phyloP scores from a whole-genome alignment of 2,888 invertebrate genomes.

The Cabera pusaria region DNA sequence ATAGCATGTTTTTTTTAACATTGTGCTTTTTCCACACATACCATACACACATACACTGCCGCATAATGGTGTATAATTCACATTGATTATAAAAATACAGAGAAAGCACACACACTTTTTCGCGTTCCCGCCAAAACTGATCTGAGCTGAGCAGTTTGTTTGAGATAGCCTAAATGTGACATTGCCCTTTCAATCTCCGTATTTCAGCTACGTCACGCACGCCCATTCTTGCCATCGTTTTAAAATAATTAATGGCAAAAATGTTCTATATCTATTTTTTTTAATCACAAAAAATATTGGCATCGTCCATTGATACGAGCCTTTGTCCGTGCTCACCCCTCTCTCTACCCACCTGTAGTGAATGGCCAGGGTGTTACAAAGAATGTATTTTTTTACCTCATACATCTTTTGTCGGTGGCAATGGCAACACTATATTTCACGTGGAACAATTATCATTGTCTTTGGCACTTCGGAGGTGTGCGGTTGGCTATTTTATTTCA shows the following conservation, averaged over 20 bases:
- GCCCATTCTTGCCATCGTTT: constrained; percentile 42
- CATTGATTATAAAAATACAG: too few species aligned
- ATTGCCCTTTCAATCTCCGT: too few species aligned
- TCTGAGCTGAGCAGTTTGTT: too few species aligned
- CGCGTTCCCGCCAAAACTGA: too few species aligned
- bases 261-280: constrained; percentile 56
- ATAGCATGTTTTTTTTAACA: too few species aligned
- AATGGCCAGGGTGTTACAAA: constrained; percentile 72
- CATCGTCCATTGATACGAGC: constrained; percentile 74
- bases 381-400: constrained; percentile 60
- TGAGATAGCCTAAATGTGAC: too few species aligned
- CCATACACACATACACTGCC: too few species aligned
- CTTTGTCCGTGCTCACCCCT: constrained; percentile 76
- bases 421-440: constrained; percentile 80
- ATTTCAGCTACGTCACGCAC: too few species aligned
- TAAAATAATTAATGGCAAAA: constrained; percentile 67
- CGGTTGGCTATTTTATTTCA: constrained; percentile 42
- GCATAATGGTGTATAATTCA: too few species aligned
- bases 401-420: constrained; percentile 67
- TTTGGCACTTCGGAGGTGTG: constrained; percentile 69
- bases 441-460: constrained; percentile 82
- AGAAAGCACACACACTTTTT: too few species aligned
- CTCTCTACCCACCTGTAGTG: constrained; percentile 75
- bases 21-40: too few species aligned
- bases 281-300: constrained; percentile 61